Evolutionary conservation across 2,888 invertebrate genomes (phyloP), one percentile per base, ranked within the genome.

Genomic region (Hymenopus coronatus): DNA sequence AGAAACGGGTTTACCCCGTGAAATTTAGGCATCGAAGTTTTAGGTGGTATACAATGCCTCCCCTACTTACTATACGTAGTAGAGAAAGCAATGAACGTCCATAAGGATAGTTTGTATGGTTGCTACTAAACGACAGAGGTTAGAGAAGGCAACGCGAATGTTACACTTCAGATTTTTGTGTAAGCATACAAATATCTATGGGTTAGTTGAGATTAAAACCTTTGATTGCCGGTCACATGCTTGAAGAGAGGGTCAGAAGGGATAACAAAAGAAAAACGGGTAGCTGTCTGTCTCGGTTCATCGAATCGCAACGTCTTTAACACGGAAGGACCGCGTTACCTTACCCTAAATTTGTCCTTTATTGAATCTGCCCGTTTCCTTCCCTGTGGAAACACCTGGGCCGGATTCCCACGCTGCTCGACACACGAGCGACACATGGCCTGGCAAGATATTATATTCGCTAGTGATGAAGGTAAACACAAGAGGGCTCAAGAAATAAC

Each of bases 341-440:
- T 70, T 70, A 70, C 54, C 54, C 54, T 70, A 70, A 70, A 70
- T 70, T 70, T 70, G 54, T 70, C 54, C 54, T 70, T 70, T 70
- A 70, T 15, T 20, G 54, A 70, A 70, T 70, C 54, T 46, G 7
- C n/a, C 33, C 46, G 40, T 85, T 46, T 85, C 85, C n/a, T 84
- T 33, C 7, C 40, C 54, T 33, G 7, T n/a, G n/a, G 9, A n/a
- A 30, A 82, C 87, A 87, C 87, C 87, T 87, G 87, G 87, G 82
- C 30, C 27, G 7, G 12, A n/a, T 87, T 87, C 87, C 82, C 87
- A 87, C 87, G 87, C 84, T 25, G 9, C 30, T 27, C 87, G 87
- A 82, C 87, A 87, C 82, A 87, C 87, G 82, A 87, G 82, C 87
- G 33, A 87, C 87, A 82, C 87, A n/a, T 27, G 85, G 85, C 27